Evolutionary conservation across 2,113 vertebrate species (phyloP), one percentile per base, ranked within the genome.

Genomic region (Pangasianodon gigas): DNA sequence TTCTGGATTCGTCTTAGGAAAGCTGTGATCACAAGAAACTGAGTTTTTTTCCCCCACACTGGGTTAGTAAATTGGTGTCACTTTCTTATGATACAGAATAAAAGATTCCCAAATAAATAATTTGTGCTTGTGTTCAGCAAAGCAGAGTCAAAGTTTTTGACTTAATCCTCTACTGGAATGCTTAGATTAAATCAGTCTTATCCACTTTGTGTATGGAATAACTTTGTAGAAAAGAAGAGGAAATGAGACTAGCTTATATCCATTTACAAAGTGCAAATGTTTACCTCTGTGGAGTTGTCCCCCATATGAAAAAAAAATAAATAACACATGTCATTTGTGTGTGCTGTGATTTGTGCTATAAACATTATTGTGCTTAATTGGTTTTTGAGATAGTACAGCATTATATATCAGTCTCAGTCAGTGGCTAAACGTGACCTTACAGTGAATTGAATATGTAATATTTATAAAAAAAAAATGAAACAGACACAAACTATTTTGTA

Each of bases 1-100:
- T 91, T 93, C 88, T 91, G 92, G 92, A 90, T 83, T 87, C 84
- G 88, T 10, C 91, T 92, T 37, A 87, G 89, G 19, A 91, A 90
- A 82, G 91, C 89, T 69, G 16, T 93, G 21, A 86, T 89, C 24
- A 32, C 24, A 3, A 48, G 24, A 52, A 86, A 89, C 18, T 79
- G 52, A 80, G 10, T 29, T 44, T 79, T 44, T 79, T 48, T 21
- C 16, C 26, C 4, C 14, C 3, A 32, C 29, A 10, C 16, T 24
- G 13, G 19, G 46, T 71, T 21, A 21, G n/a, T 51, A 9, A 51
- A 48, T 5, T 18, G 16, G 26, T 48, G 16, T 37, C 26, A 52
- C 8, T 11, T 69, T 24, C 18, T 71, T 32, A 13, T 19, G 6
- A 52, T 71, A 51, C 19, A 71, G 6, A 86, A 32, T 29, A 37